Evolutionary conservation across 2,797 vertebrate species (phyloP).

Genomic region (Acrossocheilus wenchowensis): DNA sequence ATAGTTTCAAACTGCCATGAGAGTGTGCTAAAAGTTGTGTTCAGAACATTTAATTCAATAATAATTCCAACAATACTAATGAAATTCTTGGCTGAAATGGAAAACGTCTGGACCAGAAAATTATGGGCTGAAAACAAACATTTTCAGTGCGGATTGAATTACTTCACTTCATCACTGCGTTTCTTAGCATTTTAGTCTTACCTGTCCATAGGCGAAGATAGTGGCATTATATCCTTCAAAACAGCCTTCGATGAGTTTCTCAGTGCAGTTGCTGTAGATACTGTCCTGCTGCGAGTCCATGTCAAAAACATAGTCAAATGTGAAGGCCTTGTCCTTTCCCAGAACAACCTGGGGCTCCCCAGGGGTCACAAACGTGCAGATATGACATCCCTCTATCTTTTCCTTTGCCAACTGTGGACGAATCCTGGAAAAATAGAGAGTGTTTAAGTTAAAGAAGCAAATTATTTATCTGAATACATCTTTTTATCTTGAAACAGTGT

Average conservation of each 20-base stretch:
- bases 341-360: constrained; percentile 96
- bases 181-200: constrained; percentile 59
- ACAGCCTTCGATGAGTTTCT: constrained; percentile 94
- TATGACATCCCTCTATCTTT: constrained; percentile 97
- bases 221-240: constrained; percentile 98
- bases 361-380: constrained; percentile 93
- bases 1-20: not conserved
- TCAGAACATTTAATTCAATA: not conserved
- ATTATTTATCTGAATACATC: not conserved
- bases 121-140: not conserved
- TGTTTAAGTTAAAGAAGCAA: not conserved
- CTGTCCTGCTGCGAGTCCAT: constrained; percentile 89
- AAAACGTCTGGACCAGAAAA: not conserved
- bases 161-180: not conserved
- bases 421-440: constrained; percentile 78
- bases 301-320: constrained; percentile 94
- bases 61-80: not conserved
- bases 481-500: not conserved
- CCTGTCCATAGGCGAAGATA: constrained; percentile 96
- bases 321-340: constrained; percentile 98
- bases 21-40: not conserved
- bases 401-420: constrained; percentile 96
- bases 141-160: not conserved
- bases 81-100: not conserved
- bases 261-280: constrained; percentile 89